phyloP scores from a whole-genome alignment of 2,797 vertebrate genomes.

The Notoglanidium macrostoma region DNA sequence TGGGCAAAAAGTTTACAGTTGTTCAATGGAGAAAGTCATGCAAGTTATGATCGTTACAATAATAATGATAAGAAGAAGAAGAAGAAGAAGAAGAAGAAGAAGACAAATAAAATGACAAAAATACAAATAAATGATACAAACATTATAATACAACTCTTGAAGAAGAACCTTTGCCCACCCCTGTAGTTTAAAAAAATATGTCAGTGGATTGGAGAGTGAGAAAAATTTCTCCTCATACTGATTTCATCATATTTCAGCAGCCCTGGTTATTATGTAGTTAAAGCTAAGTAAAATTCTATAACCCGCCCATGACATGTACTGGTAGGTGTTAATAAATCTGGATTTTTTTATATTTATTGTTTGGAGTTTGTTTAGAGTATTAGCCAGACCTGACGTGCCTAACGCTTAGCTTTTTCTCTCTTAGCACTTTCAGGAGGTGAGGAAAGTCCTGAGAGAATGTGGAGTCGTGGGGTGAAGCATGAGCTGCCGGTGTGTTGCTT shows the following conservation, averaged over 20 bases:
- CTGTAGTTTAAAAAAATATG: no score
- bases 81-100: no score
- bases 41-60: no score
- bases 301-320: background rate
- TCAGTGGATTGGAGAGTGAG: background rate
- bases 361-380: background rate
- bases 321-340: background rate
- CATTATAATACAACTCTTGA: no score
- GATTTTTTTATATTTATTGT: background rate
- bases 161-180: no score
- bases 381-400: constrained; percentile 13
- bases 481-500: constrained; percentile 92
- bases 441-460: constrained; percentile 85
- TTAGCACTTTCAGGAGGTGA: constrained; percentile 56
- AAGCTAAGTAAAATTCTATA: background rate
- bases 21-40: no score
- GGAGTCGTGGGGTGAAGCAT: constrained; percentile 92
- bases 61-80: no score
- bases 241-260: background rate
- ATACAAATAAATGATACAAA: no score
- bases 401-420: constrained; percentile 30
- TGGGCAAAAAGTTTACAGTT: no score
- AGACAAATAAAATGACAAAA: no score
- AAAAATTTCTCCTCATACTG: background rate
- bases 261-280: background rate